A percentile compares a stretch with the other conserved stretches of the same genome.
Evolutionary conservation across 1,140 invertebrate genomes (phyloP).

Genomic region (Andrena cerasifolii): DNA sequence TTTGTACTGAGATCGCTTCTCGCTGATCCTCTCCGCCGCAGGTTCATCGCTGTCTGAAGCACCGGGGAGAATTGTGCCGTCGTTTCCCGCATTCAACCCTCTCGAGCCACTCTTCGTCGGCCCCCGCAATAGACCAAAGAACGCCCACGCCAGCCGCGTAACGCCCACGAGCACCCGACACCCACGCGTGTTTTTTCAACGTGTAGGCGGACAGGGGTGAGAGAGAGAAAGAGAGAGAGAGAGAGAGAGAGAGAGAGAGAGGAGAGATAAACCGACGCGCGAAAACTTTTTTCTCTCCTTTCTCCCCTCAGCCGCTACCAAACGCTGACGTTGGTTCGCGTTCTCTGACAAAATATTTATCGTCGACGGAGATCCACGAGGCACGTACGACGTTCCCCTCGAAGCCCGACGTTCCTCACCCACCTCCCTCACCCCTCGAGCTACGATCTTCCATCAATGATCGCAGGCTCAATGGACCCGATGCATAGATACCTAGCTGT

Average conservation of each 20-base stretch:
- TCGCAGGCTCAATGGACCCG: too few relatives aligned
- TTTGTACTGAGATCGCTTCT: not conserved
- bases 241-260: not conserved
- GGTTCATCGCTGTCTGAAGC: not conserved
- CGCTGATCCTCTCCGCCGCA: not conserved
- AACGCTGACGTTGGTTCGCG: not conserved
- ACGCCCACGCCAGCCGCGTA: conserved; percentile 43
- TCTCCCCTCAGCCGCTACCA: conserved; percentile 1
- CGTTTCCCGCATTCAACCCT: conserved; percentile 50
- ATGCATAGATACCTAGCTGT: too few relatives aligned
- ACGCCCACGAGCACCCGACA: conserved; percentile 20
- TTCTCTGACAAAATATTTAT: conserved; percentile 14
- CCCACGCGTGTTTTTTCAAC: conserved; percentile 10
- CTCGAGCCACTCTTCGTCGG: conserved; percentile 39
- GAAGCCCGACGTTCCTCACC: too few relatives aligned
- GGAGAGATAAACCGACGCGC: not conserved
- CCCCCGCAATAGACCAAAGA: conserved; percentile 56
- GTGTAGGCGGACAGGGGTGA: not conserved
- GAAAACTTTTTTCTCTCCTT: conserved; percentile 16
- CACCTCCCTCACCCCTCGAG: too few relatives aligned
- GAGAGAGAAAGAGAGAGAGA: too few relatives aligned
- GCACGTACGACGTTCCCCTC: not conserved
- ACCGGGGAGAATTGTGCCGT: not conserved
- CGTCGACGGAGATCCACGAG: not conserved
- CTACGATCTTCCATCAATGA: too few relatives aligned